Evolutionary conservation across 92 coral and sea anemone genomes (phyloP).

Genomic region (Chrysogorgia sp.): DNA sequence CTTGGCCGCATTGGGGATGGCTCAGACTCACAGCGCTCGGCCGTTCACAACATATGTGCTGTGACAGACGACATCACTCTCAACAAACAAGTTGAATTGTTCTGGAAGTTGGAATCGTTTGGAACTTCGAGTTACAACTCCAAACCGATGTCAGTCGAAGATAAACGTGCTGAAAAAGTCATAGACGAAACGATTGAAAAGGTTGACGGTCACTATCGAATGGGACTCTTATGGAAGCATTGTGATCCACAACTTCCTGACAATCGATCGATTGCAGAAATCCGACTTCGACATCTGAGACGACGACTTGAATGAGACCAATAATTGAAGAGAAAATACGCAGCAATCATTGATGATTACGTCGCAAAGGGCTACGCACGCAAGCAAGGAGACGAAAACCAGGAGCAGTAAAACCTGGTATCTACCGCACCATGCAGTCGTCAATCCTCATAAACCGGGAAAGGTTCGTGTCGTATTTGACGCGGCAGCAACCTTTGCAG

Average conservation of each 20-base stretch:
- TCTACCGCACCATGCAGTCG: slow-evolving; percentile 53
- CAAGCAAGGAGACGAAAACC: slow-evolving; percentile 33
- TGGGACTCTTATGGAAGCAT: slow-evolving; percentile 60
- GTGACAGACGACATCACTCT: slow-evolving; percentile 35
- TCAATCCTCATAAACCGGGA: slow-evolving; percentile 45
- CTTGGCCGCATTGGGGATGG: no score
- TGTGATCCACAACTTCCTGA: slow-evolving; percentile 38
- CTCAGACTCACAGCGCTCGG: no score
- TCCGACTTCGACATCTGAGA: slow-evolving; percentile 54
- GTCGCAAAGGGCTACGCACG: slow-evolving; percentile 44
- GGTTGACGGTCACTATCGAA: slow-evolving; percentile 60
- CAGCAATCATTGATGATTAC: slow-evolving; percentile 16
- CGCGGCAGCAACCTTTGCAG: slow-evolving; percentile 31
- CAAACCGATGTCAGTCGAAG: slow-evolving; percentile 49
- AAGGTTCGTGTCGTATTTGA: slow-evolving; percentile 52
- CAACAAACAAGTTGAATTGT: slow-evolving; percentile 46
- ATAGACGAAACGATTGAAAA: slow-evolving; percentile 36
- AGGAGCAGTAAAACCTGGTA: no score
- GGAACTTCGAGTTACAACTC: slow-evolving; percentile 9
- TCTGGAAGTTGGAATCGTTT: slow-evolving; percentile 57
- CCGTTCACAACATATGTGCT: no score
- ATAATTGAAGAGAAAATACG: slow-evolving; percentile 12
- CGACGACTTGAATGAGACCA: slow-evolving; percentile 44
- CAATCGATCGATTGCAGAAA: slow-evolving; percentile 50
- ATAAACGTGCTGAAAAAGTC: slow-evolving; percentile 45